Conservation (phyloP, 1,140 invertebrate species). For the Papilio machaon region DNA sequence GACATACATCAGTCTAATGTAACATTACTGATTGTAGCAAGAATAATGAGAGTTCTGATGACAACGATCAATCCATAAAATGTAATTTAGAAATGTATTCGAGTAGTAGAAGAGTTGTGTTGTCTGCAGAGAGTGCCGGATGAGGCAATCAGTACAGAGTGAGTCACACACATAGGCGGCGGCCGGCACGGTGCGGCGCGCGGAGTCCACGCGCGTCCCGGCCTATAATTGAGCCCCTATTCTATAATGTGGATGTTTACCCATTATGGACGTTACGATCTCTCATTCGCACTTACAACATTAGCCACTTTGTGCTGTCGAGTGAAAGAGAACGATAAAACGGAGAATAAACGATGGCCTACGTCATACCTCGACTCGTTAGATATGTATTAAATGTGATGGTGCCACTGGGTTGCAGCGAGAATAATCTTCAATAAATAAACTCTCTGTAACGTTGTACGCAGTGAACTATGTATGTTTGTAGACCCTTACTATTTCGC, state of each 20-base stretch:
- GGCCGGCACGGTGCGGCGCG: neutral
- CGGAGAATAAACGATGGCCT: slow-evolving; percentile 44
- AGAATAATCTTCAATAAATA: slow-evolving; percentile 36
- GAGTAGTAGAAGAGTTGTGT: slow-evolving; percentile 61
- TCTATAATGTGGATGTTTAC: slow-evolving; percentile 56
- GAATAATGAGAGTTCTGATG: neutral
- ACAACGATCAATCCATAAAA: slow-evolving; percentile 14
- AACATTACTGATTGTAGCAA: slow-evolving; percentile 26
- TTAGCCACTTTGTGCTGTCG: slow-evolving; percentile 42
- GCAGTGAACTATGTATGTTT: neutral
- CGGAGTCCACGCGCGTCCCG: slow-evolving; percentile 45
- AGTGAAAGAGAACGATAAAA: slow-evolving; percentile 52
- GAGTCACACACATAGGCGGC: slow-evolving; percentile 58
- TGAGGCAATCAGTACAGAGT: slow-evolving; percentile 71
- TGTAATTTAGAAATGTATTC: slow-evolving; percentile 41
- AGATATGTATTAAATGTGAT: slow-evolving; percentile 51
- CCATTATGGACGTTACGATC: slow-evolving; percentile 47
- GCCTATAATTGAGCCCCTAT: slow-evolving; percentile 60
- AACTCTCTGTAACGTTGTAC: slow-evolving; percentile 18
- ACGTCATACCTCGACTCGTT: slow-evolving; percentile 54
- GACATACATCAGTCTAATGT: slow-evolving; percentile 28
- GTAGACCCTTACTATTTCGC: neutral
- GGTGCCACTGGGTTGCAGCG: slow-evolving; percentile 35
- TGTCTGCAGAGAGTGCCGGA: slow-evolving; percentile 68
- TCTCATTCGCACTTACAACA: slow-evolving; percentile 57